phyloP scores from a whole-genome alignment of 2,113 vertebrate species.

The Antennarius striatus region DNA sequence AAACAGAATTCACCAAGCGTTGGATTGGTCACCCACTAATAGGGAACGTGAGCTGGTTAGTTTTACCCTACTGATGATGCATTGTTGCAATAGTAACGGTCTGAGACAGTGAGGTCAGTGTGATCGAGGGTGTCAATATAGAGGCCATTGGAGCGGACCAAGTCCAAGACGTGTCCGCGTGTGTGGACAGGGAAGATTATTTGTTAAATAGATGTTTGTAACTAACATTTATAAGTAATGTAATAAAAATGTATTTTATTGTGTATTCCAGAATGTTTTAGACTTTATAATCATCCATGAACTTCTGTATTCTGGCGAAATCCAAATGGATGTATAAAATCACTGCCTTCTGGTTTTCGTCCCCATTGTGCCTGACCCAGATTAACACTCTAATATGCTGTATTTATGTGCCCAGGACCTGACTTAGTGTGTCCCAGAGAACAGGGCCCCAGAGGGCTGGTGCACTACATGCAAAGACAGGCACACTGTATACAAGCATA shows the following conservation, averaged over 20 bases:
- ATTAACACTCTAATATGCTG: constrained; percentile 28
- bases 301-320: not conserved
- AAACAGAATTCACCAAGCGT: not conserved
- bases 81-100: too few species aligned
- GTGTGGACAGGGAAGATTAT: too few species aligned
- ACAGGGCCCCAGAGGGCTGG: constrained; percentile 20
- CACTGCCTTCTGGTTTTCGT: constrained; percentile 30
- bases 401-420: constrained; percentile 22
- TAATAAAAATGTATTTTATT: too few species aligned
- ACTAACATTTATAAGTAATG: not conserved
- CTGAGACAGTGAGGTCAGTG: too few species aligned
- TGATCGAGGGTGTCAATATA: too few species aligned
- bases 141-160: too few species aligned
- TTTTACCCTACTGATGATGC: too few species aligned
- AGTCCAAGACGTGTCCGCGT: too few species aligned
- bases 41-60: too few species aligned
- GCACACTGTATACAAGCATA: constrained; percentile 1
- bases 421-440: constrained; percentile 40
- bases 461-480: constrained; percentile 23
- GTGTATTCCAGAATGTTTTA: too few species aligned
- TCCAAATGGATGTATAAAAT: constrained; percentile 1
- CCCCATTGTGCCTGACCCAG: constrained; percentile 41
- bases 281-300: not conserved
- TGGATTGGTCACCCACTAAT: too few species aligned
- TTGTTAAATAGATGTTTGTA: too few species aligned